Conservation (phyloP, 2,888 invertebrate genomes). For the Rhagonycha lutea region DNA sequence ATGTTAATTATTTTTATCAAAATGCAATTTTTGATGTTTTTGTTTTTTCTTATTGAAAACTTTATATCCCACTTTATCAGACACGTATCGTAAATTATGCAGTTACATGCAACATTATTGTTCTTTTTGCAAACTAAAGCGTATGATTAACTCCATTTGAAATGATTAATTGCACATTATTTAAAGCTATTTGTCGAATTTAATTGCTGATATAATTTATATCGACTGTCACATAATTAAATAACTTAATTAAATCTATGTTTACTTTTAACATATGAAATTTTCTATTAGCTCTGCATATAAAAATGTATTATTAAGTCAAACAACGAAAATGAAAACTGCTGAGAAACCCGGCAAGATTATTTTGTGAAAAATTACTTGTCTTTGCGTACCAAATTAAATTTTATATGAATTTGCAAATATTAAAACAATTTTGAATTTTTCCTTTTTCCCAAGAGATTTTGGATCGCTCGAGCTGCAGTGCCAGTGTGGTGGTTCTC, state of each 20-base stretch:
- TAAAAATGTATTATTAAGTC: not conserved
- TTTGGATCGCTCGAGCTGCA: not conserved
- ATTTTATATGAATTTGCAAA: not conserved
- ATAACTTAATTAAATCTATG: not conserved
- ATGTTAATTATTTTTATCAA: not conserved
- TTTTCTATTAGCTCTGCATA: not conserved
- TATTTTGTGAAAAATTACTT: not conserved
- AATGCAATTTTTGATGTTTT: not conserved
- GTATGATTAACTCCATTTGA: not conserved
- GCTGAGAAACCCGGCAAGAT: not conserved
- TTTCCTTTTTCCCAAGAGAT: not conserved
- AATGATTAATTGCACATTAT: not conserved
- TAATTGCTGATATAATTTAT: not conserved
- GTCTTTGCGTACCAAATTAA: not conserved
- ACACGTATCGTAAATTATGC: conserved; percentile 13
- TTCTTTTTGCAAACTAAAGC: not conserved
- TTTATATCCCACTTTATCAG: conserved; percentile 12
- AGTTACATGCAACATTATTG: not conserved
- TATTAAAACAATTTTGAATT: not conserved
- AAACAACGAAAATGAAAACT: not conserved
- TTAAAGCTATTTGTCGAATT: not conserved
- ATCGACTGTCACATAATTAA: not conserved
- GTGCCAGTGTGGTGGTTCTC: not conserved
- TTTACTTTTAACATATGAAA: not conserved
- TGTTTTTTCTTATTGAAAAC: not conserved